Evolutionary conservation across 2,113 vertebrate genomes (phyloP).

Genomic region (Tupaia chinensis): DNA sequence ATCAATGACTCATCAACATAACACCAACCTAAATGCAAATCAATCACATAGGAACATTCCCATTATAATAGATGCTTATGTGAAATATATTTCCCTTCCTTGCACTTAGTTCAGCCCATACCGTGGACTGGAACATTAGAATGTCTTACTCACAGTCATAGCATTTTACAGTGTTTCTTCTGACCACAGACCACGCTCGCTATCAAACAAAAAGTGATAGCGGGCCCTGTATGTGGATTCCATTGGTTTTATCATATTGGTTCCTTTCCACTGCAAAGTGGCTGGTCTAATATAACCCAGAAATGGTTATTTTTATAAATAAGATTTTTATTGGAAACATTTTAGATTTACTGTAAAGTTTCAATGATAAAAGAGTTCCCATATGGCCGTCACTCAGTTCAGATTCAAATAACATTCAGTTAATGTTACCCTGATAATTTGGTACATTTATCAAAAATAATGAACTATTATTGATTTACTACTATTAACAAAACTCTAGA

Average conservation of each 20-base stretch:
- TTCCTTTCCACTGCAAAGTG: neutral
- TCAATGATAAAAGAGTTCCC: neutral
- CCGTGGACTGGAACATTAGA: neutral
- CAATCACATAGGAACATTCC: neutral
- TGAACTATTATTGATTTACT: neutral
- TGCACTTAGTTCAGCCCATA: neutral
- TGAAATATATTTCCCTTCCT: neutral
- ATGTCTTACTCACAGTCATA: neutral
- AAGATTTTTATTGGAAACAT: neutral
- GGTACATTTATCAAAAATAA: neutral
- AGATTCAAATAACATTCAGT: neutral
- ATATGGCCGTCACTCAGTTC: neutral
- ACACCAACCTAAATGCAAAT: neutral
- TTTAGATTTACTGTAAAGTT: neutral
- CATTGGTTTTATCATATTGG: neutral
- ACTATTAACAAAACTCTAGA: neutral
- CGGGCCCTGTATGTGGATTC: neutral
- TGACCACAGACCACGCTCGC: neutral
- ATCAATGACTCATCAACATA: neutral
- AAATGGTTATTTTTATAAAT: neutral
- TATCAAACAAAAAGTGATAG: neutral
- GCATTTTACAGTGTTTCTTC: neutral
- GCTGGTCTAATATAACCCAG: neutral
- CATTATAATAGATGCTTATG: neutral
- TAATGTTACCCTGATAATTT: neutral